Percentiles rank a stretch among this genome's conserved stretches.
Evolutionary conservation across 2,797 vertebrate species (phyloP).

Genomic region (Poecilia velifera): DNA sequence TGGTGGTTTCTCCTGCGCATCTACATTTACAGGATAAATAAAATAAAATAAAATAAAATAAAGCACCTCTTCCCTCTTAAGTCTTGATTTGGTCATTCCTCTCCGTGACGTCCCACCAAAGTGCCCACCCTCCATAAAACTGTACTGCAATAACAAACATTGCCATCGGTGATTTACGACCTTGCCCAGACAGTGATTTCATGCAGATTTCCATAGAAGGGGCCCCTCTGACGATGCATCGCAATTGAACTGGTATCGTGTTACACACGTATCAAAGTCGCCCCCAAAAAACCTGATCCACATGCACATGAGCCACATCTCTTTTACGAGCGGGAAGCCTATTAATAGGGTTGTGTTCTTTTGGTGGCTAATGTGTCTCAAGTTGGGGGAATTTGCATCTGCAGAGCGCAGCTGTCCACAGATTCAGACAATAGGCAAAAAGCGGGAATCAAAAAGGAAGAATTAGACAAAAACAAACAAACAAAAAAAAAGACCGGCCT

Average conservation of each 20-base stretch:
- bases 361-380: constrained; percentile 79
- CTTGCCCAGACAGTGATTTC: constrained; percentile 86
- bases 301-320: constrained; percentile 66
- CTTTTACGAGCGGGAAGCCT: constrained; percentile 79
- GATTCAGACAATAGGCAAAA: constrained; percentile 60
- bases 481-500: constrained; percentile 15
- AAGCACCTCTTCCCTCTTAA: constrained; percentile 58
- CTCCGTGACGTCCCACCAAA: constrained; percentile 69
- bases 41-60: constrained; percentile 28
- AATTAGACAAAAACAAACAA: constrained; percentile 1
- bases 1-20: constrained; percentile 45
- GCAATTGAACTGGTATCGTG: constrained; percentile 84
- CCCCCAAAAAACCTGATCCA: constrained; percentile 79
- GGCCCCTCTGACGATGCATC: constrained; percentile 76
- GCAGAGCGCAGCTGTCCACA: constrained; percentile 64
- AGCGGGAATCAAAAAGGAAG: constrained; percentile 1
- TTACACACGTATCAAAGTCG: constrained; percentile 85
- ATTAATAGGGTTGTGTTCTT: constrained; percentile 82
- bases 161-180: constrained; percentile 79
- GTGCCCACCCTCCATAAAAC: constrained; percentile 71
- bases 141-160: constrained; percentile 80
- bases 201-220: constrained; percentile 82
- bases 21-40: constrained; percentile 48
- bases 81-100: constrained; percentile 69
- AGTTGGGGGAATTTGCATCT: constrained; percentile 73